Evolutionary conservation across 2,888 invertebrate genomes (phyloP).

Genomic region (Acanthosepion pharaonis): DNA sequence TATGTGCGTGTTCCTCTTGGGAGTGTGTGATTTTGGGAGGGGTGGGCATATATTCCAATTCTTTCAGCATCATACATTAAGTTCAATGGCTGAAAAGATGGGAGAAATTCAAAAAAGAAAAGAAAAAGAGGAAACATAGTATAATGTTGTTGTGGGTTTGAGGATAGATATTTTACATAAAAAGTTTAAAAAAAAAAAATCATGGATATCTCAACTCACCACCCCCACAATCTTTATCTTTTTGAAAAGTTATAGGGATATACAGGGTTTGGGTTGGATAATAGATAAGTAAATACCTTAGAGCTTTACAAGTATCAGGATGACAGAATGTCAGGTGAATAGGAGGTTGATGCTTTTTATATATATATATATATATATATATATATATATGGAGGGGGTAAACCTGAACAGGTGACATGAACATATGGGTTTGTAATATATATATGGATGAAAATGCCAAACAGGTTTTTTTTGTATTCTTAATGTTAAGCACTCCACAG

Average conservation of each 20-base stretch:
- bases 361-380: neutral
- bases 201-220: neutral
- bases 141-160: too few relatives aligned
- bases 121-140: neutral
- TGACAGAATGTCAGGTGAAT: neutral
- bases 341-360: neutral
- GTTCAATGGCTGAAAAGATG: too few relatives aligned
- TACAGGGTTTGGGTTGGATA: neutral
- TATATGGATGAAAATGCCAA: neutral
- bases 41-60: too few relatives aligned
- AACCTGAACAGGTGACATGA: slow-evolving; percentile 33
- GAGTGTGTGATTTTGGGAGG: too few relatives aligned
- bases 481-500: neutral
- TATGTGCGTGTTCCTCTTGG: too few relatives aligned
- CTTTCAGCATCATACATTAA: too few relatives aligned
- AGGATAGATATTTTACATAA: neutral
- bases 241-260: neutral
- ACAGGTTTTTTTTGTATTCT: neutral
- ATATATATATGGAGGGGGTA: too few relatives aligned
- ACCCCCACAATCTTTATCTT: neutral
- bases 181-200: neutral
- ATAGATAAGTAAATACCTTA: neutral
- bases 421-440: neutral
- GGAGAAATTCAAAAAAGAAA: neutral
- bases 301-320: neutral